Percentiles rank a stretch among this genome's conserved stretches.
Conservation (phyloP, 2,113 vertebrate genomes). For the Megaceryle torquata region DNA sequence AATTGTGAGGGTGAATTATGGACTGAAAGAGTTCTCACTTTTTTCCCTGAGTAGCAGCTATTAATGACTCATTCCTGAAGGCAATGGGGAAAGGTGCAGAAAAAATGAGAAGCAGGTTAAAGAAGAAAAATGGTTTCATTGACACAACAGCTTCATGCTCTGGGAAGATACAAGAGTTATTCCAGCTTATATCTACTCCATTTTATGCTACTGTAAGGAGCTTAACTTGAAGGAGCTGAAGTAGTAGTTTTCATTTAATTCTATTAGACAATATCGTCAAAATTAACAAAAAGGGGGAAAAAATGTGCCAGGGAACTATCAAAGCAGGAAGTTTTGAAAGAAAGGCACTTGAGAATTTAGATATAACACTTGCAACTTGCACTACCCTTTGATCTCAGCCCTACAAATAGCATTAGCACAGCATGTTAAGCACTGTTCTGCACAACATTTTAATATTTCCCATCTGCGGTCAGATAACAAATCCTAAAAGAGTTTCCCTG, state of each 20-base stretch:
- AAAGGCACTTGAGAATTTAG: background rate
- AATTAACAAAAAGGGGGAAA: background rate
- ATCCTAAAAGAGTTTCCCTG: background rate
- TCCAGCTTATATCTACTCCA: background rate
- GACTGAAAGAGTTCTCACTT: conserved; percentile 35
- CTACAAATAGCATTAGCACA: background rate
- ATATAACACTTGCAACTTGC: background rate
- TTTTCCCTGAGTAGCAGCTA: background rate
- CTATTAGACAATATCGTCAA: background rate
- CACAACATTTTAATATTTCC: background rate
- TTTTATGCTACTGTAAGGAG: background rate
- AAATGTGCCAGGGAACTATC: background rate
- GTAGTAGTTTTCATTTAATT: background rate
- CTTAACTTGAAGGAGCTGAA: background rate
- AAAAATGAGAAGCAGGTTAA: background rate
- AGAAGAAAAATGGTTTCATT: background rate
- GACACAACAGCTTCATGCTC: background rate
- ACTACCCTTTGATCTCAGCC: background rate
- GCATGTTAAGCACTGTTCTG: background rate
- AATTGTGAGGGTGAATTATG: background rate
- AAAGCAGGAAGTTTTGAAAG: background rate
- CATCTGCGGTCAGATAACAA: background rate
- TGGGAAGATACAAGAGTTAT: background rate
- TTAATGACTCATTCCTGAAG: conserved; percentile 23
- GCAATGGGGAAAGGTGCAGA: background rate